A percentile compares a stretch with the other conserved stretches of the same genome.
phyloP scores from a whole-genome alignment of 2,888 invertebrate species.

The Acronicta leporina region DNA sequence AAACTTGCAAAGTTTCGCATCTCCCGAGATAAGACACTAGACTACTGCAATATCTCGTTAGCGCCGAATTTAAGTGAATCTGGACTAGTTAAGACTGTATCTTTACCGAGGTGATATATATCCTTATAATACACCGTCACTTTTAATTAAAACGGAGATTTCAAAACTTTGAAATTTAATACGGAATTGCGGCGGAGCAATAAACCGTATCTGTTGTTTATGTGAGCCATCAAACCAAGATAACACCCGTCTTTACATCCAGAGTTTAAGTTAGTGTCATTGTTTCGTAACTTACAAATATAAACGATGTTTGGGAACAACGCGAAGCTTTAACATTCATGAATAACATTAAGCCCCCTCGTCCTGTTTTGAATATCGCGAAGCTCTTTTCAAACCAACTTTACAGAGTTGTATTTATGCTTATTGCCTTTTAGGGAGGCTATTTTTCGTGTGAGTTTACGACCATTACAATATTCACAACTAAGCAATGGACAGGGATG shows the following conservation, averaged over 20 bases:
- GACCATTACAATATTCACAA: conserved; percentile 72
- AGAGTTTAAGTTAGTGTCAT: conserved; percentile 85
- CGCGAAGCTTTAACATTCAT: conserved; percentile 84
- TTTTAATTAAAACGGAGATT: conserved; percentile 71
- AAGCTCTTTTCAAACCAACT: conserved; percentile 66
- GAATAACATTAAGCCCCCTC: conserved; percentile 84
- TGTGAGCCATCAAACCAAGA: conserved; percentile 82
- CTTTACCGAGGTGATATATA: conserved; percentile 67
- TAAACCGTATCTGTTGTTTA: conserved; percentile 83
- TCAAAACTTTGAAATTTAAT: conserved; percentile 78
- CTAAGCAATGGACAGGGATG: conserved; percentile 65
- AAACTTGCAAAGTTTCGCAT: conserved; percentile 72
- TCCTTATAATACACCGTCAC: conserved; percentile 65
- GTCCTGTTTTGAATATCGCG: conserved; percentile 79
- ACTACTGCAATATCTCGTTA: conserved; percentile 68
- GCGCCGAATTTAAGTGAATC: conserved; percentile 75
- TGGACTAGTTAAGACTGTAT: conserved; percentile 69
- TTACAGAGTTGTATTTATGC: conserved; percentile 76
- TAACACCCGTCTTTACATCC: conserved; percentile 81
- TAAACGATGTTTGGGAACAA: conserved; percentile 84
- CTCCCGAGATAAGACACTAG: conserved; percentile 63
- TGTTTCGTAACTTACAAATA: conserved; percentile 86
- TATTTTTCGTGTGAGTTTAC: conserved; percentile 61
- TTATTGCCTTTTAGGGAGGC: conserved; percentile 75
- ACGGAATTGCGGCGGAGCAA: conserved; percentile 71